These are phyloP conservation scores for Grantiella picta DNA, from an alignment of 2,113 vertebrate species.

Conservation along the genomic window DNA sequence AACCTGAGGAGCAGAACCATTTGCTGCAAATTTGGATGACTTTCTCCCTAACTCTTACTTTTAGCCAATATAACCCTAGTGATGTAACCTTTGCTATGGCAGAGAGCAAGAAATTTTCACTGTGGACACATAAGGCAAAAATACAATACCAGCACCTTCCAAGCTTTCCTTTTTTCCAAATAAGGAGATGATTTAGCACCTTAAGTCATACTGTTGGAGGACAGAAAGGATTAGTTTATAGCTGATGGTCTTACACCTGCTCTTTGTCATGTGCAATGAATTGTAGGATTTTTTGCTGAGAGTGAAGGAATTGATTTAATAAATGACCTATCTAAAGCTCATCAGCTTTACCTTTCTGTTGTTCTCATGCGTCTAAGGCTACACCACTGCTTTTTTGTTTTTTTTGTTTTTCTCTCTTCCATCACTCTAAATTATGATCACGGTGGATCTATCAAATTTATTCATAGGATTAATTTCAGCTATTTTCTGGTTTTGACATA, in stretches of 20 bases:
- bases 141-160: neutral
- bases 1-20: neutral
- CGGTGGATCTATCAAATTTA: neutral
- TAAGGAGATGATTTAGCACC: neutral
- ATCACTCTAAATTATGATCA: neutral
- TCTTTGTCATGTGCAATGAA: neutral
- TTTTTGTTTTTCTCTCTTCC: neutral
- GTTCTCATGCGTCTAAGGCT: neutral
- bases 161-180: neutral
- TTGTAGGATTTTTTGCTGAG: neutral
- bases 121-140: neutral
- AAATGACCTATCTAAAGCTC: neutral
- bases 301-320: neutral
- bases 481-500: constrained; percentile 1
- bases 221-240: neutral
- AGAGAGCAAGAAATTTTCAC: neutral
- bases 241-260: neutral
- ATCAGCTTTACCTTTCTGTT: neutral
- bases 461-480: neutral
- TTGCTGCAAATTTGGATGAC: neutral
- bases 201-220: neutral
- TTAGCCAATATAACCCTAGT: neutral
- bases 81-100: neutral
- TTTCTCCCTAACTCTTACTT: neutral
- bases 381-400: neutral